phyloP scores from a whole-genome alignment of 2,888 invertebrate genomes.

The Crepidodera aurea region DNA sequence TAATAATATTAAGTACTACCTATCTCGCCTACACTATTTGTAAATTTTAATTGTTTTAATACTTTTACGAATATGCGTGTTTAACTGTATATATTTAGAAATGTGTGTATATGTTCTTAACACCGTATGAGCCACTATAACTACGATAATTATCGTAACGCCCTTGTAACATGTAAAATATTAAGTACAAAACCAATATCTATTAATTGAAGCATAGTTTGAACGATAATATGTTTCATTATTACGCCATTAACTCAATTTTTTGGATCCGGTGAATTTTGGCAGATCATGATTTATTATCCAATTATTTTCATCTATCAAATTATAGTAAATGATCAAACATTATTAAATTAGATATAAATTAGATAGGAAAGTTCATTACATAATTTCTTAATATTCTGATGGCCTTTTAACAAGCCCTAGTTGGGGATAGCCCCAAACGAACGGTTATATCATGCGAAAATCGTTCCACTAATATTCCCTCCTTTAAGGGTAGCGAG shows the following conservation, averaged over 20 bases:
- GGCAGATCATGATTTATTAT: constrained; percentile 39
- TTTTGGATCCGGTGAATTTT: constrained; percentile 11
- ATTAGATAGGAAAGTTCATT: constrained; percentile 42
- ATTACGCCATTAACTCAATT: constrained; percentile 5
- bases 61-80: no score
- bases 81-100: no score
- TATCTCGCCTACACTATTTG: no score
- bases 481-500: constrained; percentile 15
- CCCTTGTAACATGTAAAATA: no score
- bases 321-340: constrained; percentile 42
- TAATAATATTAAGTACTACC: no score
- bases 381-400: constrained; percentile 42
- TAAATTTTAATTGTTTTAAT: no score
- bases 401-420: constrained; percentile 37
- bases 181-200: no score
- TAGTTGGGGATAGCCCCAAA: constrained; percentile 26
- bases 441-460: constrained; percentile 35
- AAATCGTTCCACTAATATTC: constrained; percentile 28
- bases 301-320: constrained; percentile 40
- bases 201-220: no score
- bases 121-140: no score
- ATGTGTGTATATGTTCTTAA: no score
- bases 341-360: constrained; percentile 44
- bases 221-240: constrained; percentile 1
- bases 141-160: no score